phyloP scores from a whole-genome alignment of 2,797 vertebrate genomes.

The Loris lydekkerianus region DNA sequence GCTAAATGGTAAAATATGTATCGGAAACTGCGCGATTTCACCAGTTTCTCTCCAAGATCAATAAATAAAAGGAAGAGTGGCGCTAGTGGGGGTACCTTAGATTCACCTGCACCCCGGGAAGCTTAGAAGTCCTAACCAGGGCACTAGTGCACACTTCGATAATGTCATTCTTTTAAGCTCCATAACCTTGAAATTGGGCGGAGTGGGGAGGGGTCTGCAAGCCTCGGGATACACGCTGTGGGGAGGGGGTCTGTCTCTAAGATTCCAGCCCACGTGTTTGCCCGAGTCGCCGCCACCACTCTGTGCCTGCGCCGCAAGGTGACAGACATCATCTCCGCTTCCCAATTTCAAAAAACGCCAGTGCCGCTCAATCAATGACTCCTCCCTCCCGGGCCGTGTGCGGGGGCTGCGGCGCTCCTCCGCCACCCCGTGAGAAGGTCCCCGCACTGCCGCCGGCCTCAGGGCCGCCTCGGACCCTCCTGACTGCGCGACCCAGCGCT shows the following conservation, averaged over 20 bases:
- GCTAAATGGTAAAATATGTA: neutral
- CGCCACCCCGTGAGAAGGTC: slow-evolving; percentile 65
- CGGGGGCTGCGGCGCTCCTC: neutral
- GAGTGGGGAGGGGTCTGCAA: neutral
- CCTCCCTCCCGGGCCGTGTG: neutral
- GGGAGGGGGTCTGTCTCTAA: neutral
- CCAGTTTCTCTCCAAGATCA: neutral
- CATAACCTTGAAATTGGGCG: neutral
- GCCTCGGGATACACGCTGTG: neutral
- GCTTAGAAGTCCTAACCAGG: neutral
- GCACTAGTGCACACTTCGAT: neutral
- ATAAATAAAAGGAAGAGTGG: neutral
- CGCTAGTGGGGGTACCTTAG: neutral
- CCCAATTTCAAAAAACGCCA: neutral
- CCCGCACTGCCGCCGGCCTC: neutral
- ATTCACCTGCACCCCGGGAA: neutral
- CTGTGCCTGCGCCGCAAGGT: neutral
- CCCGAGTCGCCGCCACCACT: neutral
- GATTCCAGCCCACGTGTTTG: slow-evolving; percentile 16
- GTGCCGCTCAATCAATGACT: neutral
- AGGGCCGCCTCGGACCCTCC: neutral
- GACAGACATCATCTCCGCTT: neutral
- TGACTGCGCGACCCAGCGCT: neutral
- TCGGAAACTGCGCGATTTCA: neutral
- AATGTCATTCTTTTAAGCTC: neutral